phyloP scores from a whole-genome alignment of 2,797 vertebrate genomes.

The Tympanoctomys barrerae region DNA sequence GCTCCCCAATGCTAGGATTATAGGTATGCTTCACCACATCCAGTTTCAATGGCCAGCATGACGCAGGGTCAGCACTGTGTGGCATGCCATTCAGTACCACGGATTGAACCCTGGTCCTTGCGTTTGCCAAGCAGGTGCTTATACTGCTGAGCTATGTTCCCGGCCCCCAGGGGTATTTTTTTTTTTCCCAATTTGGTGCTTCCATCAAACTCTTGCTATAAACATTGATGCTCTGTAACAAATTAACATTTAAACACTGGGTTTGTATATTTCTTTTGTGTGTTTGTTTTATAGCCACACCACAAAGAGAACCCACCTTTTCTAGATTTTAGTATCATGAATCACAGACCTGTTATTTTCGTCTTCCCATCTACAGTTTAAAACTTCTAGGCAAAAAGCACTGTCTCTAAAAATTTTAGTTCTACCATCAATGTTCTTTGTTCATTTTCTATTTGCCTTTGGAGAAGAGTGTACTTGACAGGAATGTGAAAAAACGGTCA shows the following conservation, averaged over 20 bases:
- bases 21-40: no score
- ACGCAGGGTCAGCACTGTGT: no score
- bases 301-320: slow-evolving; percentile 80
- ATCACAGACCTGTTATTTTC: slow-evolving; percentile 78
- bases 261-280: slow-evolving; percentile 58
- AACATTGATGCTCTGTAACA: slow-evolving; percentile 71
- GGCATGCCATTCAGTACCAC: no score
- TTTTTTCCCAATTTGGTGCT: slow-evolving; percentile 18
- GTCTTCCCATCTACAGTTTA: slow-evolving; percentile 69
- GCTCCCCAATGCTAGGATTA: no score
- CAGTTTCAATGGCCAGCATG: no score
- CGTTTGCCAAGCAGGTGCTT: no score
- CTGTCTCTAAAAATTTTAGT: slow-evolving; percentile 56
- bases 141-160: no score
- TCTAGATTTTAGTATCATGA: slow-evolving; percentile 70
- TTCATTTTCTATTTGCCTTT: slow-evolving; percentile 61
- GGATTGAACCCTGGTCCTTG: no score
- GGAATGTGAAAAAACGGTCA: background rate
- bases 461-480: slow-evolving; percentile 27
- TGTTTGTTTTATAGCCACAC: slow-evolving; percentile 72
- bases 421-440: slow-evolving; percentile 40
- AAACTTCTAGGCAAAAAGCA: slow-evolving; percentile 73
- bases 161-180: no score
- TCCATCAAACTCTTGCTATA: slow-evolving; percentile 58
- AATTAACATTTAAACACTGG: slow-evolving; percentile 77